phyloP scores from a whole-genome alignment of 1,140 invertebrate species.

The Rhagoletis pomonella region DNA sequence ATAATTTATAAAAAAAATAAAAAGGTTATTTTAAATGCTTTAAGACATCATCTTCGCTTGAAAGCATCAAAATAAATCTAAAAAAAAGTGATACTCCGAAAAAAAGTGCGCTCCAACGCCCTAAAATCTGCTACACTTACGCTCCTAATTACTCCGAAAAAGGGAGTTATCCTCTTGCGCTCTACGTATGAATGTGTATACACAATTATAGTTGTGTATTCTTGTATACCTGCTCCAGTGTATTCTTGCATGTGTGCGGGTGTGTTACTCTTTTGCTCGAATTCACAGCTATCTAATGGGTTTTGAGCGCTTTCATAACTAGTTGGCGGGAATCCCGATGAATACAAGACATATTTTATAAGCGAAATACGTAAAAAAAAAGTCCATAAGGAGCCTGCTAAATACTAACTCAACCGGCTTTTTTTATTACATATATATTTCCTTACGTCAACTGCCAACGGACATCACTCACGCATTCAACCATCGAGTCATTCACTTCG shows the following conservation, averaged over 20 bases:
- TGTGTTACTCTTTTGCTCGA: neutral
- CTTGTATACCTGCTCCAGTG: neutral
- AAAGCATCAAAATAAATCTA: neutral
- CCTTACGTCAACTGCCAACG: neutral
- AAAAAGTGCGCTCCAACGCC: conserved; percentile 27
- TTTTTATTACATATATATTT: too few relatives aligned
- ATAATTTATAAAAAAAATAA: neutral
- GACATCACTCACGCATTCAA: conserved; percentile 3
- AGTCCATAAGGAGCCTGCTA: neutral
- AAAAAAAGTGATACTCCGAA: neutral
- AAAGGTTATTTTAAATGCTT: neutral
- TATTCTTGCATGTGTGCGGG: neutral
- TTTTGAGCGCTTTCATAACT: neutral
- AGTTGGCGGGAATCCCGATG: conserved; percentile 39
- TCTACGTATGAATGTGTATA: neutral
- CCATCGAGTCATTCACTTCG: conserved; percentile 19
- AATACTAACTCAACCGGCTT: neutral
- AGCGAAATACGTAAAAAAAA: neutral
- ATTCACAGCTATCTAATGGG: neutral
- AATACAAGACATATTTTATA: neutral
- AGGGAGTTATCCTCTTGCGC: conserved; percentile 31
- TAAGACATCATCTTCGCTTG: neutral
- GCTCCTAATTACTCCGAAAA: conserved; percentile 51
- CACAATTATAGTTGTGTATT: neutral
- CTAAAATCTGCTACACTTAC: conserved; percentile 32